Evolutionary conservation across 2,888 invertebrate species (phyloP).

Genomic region (Mycalesis mineus): DNA sequence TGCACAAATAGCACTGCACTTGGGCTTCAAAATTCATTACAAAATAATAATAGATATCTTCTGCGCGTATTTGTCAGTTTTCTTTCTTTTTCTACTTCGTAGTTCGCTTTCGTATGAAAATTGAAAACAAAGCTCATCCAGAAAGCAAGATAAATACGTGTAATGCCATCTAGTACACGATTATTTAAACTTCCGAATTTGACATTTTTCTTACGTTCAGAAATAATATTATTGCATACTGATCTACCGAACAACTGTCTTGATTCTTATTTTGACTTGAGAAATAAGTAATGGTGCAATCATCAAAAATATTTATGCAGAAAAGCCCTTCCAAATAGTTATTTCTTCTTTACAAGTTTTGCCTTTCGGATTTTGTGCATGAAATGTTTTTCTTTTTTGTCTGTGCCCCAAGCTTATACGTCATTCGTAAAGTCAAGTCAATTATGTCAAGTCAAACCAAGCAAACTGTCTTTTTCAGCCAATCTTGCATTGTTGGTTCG

Average conservation of each 20-base stretch:
- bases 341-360: too few relatives aligned
- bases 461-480: not conserved
- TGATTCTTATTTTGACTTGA: too few relatives aligned
- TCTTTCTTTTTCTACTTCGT: constrained; percentile 11
- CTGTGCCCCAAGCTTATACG: not conserved
- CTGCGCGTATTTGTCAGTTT: constrained; percentile 24
- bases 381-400: too few relatives aligned
- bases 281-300: too few relatives aligned
- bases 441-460: not conserved
- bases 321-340: too few relatives aligned
- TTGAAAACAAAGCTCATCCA: constrained; percentile 1
- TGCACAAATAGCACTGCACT: not conserved
- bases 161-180: constrained; percentile 1
- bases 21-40: constrained; percentile 2
- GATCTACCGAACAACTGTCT: too few relatives aligned
- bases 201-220: too few relatives aligned
- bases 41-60: constrained; percentile 9
- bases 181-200: too few relatives aligned
- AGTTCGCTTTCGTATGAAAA: constrained; percentile 10
- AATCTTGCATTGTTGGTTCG: not conserved
- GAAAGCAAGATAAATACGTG: not conserved
- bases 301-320: too few relatives aligned
- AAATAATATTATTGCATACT: too few relatives aligned
- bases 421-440: not conserved
- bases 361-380: too few relatives aligned